These are phyloP conservation scores for Dipodomys spectabilis DNA, from an alignment of 2,113 vertebrate species.

Conservation along the genomic window DNA sequence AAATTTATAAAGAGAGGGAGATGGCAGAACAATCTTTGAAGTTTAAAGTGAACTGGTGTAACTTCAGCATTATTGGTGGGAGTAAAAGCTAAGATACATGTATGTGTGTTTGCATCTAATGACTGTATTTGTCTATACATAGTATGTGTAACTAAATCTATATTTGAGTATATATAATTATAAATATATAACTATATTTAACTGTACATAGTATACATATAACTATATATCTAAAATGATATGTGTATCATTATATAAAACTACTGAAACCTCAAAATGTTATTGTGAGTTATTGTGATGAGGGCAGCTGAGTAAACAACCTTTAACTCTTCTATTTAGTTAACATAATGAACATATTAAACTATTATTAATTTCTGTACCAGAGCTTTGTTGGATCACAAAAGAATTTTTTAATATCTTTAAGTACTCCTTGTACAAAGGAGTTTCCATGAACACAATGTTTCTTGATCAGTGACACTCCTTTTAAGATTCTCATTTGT, in stretches of 20 bases:
- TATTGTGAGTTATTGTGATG: not conserved
- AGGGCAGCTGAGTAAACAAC: not conserved
- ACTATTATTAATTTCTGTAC: not conserved
- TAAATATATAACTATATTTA: no score
- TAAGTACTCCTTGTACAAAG: no score
- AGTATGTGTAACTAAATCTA: no score
- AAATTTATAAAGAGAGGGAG: not conserved
- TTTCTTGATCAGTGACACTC: no score
- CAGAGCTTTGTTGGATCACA: not conserved
- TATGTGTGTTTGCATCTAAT: not conserved
- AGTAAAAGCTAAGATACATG: not conserved
- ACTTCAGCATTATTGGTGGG: no score
- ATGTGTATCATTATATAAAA: not conserved
- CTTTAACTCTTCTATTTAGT: not conserved
- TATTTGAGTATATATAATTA: no score
- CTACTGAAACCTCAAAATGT: not conserved
- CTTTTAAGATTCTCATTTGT: no score
- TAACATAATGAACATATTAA: not conserved
- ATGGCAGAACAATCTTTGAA: not conserved
- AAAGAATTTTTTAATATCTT: no score
- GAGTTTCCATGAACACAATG: no score
- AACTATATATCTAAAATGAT: no score
- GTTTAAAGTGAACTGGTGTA: not conserved
- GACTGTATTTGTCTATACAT: no score
- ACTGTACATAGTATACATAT: no score